These are phyloP conservation scores for Lynx canadensis DNA, from an alignment of 2,113 vertebrate species.

Conservation along the genomic window DNA sequence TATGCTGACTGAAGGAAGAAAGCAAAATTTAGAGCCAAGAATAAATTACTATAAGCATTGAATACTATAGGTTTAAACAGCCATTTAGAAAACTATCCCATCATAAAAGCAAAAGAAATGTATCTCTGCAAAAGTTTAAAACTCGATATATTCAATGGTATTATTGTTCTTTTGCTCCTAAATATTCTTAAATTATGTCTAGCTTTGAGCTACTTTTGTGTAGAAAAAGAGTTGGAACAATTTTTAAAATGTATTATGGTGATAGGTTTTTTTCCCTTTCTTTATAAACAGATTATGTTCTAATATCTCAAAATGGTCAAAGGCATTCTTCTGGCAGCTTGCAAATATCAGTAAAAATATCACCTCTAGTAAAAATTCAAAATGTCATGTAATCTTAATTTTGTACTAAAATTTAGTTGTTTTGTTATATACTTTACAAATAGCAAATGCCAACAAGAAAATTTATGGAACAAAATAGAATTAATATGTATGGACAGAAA, in stretches of 20 bases:
- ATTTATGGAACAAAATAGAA: conserved; percentile 7
- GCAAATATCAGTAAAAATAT: conserved; percentile 34
- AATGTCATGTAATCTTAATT: conserved; percentile 10
- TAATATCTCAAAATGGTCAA: conserved; percentile 18
- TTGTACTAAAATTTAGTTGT: background rate
- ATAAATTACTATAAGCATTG: conserved; percentile 19
- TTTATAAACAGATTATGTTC: background rate
- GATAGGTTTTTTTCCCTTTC: background rate
- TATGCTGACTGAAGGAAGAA: conserved; percentile 14
- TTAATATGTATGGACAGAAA: background rate
- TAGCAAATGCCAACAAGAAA: conserved; percentile 32
- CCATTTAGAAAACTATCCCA: conserved; percentile 47
- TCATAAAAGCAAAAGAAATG: conserved; percentile 55
- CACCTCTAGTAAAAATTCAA: conserved; percentile 32
- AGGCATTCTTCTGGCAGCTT: background rate
- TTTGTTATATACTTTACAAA: conserved; percentile 10
- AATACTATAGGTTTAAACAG: conserved; percentile 41
- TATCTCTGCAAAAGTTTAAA: conserved; percentile 32
- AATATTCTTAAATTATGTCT: conserved; percentile 24
- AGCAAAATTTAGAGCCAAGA: conserved; percentile 32
- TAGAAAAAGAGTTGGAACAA: background rate
- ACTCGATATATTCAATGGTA: background rate
- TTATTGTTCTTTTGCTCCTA: conserved; percentile 23
- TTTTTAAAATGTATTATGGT: background rate
- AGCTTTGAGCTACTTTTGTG: conserved; percentile 23